These are phyloP conservation scores for Rana temporaria DNA, from an alignment of 2,113 vertebrate species.

Conservation along the genomic window DNA sequence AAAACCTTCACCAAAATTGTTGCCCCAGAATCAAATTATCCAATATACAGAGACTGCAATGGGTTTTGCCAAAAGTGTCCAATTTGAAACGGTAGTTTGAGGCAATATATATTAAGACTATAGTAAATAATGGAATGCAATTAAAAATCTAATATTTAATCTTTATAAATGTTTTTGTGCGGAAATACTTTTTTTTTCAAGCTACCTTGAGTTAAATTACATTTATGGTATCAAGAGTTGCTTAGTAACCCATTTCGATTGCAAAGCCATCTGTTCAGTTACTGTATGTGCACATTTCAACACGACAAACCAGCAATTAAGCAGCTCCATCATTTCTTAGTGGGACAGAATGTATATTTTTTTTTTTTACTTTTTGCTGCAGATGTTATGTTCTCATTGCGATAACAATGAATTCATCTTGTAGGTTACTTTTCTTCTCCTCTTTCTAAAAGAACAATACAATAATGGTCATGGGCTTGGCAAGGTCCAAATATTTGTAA, in stretches of 20 bases:
- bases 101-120: no score
- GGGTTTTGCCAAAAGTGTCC: no score
- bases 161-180: no score
- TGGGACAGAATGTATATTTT: slow-evolving; percentile 64
- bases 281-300: slow-evolving; percentile 51
- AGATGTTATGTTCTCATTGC: slow-evolving; percentile 65
- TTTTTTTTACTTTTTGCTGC: slow-evolving; percentile 48
- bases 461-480: background rate
- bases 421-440: background rate
- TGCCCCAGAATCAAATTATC: no score
- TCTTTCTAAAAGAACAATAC: background rate
- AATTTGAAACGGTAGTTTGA: no score
- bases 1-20: no score
- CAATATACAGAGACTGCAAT: no score
- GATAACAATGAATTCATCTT: slow-evolving; percentile 58
- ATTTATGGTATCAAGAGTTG: slow-evolving; percentile 40
- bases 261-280: slow-evolving; percentile 54
- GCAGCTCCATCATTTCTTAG: slow-evolving; percentile 62
- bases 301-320: slow-evolving; percentile 63
- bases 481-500: no score
- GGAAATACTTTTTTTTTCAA: background rate
- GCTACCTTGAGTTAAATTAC: slow-evolving; percentile 35
- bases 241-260: slow-evolving; percentile 52
- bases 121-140: no score
- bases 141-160: no score